phyloP scores from a whole-genome alignment of 2,888 invertebrate species.

The Platycnemis pennipes region DNA sequence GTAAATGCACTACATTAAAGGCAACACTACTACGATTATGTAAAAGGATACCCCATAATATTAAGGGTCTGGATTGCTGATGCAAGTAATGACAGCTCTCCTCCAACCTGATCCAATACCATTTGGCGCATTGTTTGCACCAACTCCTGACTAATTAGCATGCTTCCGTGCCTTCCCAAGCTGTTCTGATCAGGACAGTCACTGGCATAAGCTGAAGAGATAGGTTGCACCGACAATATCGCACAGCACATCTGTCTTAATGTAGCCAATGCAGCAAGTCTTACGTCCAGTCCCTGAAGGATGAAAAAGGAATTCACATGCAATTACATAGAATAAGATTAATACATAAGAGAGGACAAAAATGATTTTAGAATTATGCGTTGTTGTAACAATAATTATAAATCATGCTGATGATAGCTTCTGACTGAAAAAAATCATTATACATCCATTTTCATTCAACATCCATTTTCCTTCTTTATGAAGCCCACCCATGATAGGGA shows the following conservation, averaged over 20 bases:
- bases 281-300: slow-evolving; percentile 43
- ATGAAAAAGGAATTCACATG: neutral
- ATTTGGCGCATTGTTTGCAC: slow-evolving; percentile 42
- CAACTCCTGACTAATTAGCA: neutral
- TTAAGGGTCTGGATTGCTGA: slow-evolving; percentile 30
- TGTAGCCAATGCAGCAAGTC: slow-evolving; percentile 34
- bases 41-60: slow-evolving; percentile 24
- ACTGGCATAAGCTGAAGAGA: neutral
- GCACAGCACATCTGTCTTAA: slow-evolving; percentile 50
- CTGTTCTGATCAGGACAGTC: slow-evolving; percentile 26
- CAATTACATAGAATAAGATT: neutral
- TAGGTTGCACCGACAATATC: slow-evolving; percentile 14
- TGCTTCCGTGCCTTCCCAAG: neutral
- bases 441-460: too few relatives aligned
- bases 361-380: too few relatives aligned
- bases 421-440: too few relatives aligned
- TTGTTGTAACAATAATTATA: too few relatives aligned
- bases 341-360: too few relatives aligned
- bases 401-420: too few relatives aligned
- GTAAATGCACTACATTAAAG: too few relatives aligned
- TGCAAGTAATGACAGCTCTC: slow-evolving; percentile 24
- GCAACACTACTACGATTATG: neutral
- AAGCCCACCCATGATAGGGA: too few relatives aligned
- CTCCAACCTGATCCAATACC: slow-evolving; percentile 20
- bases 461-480: too few relatives aligned